Evolutionary conservation across 2,797 vertebrate genomes (phyloP).

Genomic region (Nannoperca obscura): DNA sequence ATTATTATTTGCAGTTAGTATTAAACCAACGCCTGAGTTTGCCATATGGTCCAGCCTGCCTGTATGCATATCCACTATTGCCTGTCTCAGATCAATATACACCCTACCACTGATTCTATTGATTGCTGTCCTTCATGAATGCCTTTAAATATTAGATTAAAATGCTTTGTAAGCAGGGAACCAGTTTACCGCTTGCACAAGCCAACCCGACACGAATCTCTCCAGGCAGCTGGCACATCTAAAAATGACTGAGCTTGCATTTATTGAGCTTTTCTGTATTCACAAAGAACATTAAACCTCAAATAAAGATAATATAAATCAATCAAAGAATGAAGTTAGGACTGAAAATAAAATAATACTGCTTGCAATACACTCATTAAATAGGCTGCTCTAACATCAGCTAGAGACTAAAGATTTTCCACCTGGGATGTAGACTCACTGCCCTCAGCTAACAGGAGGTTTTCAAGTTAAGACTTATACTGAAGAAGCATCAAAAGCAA

Average conservation of each 20-base stretch:
- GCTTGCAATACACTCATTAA: neutral
- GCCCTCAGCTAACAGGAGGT: neutral
- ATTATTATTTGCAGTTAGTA: slow-evolving; percentile 17
- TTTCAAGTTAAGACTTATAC: slow-evolving; percentile 15
- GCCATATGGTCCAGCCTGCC: slow-evolving; percentile 45
- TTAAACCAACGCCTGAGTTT: slow-evolving; percentile 6
- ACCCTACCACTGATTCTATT: slow-evolving; percentile 23
- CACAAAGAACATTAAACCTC: neutral
- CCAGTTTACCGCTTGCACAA: slow-evolving; percentile 1
- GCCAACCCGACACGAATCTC: slow-evolving; percentile 5
- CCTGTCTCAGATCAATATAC: slow-evolving; percentile 54
- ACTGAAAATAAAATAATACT: neutral
- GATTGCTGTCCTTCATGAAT: slow-evolving; percentile 33
- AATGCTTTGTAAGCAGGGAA: slow-evolving; percentile 16
- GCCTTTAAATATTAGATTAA: slow-evolving; percentile 53
- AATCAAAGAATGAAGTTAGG: neutral
- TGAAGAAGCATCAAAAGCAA: slow-evolving; percentile 18
- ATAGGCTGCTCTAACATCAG: neutral
- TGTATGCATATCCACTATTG: slow-evolving; percentile 44
- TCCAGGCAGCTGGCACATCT: neutral
- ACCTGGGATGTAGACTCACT: no score
- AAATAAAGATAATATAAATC: neutral
- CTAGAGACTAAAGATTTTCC: neutral
- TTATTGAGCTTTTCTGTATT: neutral
- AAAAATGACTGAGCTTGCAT: neutral